Conservation (phyloP, 30 jellyfish, hydroid and myxozoan species). For the Rhopilema esculentum region DNA sequence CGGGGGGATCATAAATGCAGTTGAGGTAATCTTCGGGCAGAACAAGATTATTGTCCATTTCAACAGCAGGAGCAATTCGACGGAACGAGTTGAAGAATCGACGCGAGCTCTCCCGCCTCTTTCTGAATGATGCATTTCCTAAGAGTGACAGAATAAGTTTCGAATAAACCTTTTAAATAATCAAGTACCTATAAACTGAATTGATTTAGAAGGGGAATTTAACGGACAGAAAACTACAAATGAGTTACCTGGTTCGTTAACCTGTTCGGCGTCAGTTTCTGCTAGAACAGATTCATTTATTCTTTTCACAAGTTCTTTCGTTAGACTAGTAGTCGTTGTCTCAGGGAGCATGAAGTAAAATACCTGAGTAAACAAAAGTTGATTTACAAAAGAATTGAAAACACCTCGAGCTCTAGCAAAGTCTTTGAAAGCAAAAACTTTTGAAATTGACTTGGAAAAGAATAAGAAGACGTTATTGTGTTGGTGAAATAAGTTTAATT, state of each 20-base stretch:
- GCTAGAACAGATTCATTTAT: not conserved
- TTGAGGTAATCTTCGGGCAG: conserved; percentile 47
- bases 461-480: not conserved
- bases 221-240: no score
- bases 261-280: no score
- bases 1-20: conserved; percentile 47
- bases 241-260: no score
- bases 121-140: not conserved
- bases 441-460: not conserved
- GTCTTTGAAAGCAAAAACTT: no score
- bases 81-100: conserved; percentile 8
- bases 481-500: no score
- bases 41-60: not conserved
- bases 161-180: not conserved
- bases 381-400: no score
- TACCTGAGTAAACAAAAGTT: conserved; percentile 29
- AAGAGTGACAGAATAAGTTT: not conserved
- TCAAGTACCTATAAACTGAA: no score
- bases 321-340: conserved; percentile 22
- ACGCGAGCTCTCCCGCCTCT: not conserved
- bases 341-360: conserved; percentile 61
- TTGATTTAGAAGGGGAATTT: no score
- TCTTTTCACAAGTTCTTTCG: not conserved
- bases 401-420: no score
- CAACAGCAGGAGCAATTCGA: not conserved